Conservation (phyloP, 2,113 vertebrate genomes). For the Lophura nycthemera region DNA sequence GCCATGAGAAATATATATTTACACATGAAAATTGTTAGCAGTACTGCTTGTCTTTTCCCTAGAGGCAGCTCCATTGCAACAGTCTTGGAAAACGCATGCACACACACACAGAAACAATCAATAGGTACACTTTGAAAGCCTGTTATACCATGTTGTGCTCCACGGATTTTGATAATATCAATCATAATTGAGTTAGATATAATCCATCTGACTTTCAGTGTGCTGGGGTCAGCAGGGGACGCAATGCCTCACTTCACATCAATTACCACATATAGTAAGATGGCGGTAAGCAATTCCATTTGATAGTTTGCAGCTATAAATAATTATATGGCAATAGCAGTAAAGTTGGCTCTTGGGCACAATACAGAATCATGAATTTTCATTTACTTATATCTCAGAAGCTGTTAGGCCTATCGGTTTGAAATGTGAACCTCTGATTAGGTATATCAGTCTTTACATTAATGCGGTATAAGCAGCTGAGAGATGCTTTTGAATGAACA, state of each 20-base stretch:
- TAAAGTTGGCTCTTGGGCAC: conserved; percentile 78
- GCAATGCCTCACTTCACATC: conserved; percentile 88
- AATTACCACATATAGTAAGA: conserved; percentile 92
- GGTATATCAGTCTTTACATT: conserved; percentile 29
- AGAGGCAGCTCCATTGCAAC: conserved; percentile 24
- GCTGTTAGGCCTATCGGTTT: conserved; percentile 59
- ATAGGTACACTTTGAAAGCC: conserved; percentile 83
- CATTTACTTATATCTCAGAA: conserved; percentile 74
- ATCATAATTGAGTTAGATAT: conserved; percentile 95
- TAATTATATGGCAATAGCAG: conserved; percentile 78
- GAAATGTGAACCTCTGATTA: conserved; percentile 48
- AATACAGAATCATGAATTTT: conserved; percentile 78
- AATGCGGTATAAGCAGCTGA: background rate
- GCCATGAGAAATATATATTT: conserved; percentile 48
- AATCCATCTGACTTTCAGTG: conserved; percentile 90
- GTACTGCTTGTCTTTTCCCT: background rate
- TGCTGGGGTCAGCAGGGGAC: conserved; percentile 82
- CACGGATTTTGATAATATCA: conserved; percentile 94
- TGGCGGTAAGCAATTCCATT: conserved; percentile 82
- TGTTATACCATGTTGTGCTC: conserved; percentile 75
- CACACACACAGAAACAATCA: conserved; percentile 80
- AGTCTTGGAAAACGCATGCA: background rate
- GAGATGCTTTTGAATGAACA: background rate
- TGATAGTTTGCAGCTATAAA: conserved; percentile 88
- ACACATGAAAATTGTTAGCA: conserved; percentile 24